Conservation (phyloP, 2,888 invertebrate species). For the Galerucella calmariensis region DNA sequence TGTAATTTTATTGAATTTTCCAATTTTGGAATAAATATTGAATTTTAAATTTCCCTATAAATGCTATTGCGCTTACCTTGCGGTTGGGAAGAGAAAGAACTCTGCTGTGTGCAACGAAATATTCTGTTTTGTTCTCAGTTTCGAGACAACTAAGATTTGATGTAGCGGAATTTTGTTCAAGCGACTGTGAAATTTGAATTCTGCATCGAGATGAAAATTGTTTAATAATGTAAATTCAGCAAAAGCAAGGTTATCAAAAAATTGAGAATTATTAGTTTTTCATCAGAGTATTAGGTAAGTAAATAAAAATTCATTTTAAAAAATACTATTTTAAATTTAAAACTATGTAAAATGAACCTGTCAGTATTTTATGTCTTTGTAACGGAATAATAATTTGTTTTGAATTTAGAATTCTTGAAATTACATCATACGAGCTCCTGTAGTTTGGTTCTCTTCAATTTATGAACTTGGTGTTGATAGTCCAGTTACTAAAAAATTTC, state of each 20-base stretch:
- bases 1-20: no score
- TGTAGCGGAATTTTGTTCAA: neutral
- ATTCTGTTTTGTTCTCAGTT: constrained; percentile 2
- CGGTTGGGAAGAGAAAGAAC: neutral
- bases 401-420: no score
- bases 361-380: no score
- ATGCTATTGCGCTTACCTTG: constrained; percentile 1
- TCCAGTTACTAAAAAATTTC: no score
- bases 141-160: neutral
- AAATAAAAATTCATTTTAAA: no score
- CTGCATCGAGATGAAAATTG: neutral
- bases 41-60: neutral
- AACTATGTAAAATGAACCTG: no score
- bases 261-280: neutral
- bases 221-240: neutral
- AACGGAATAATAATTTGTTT: no score
- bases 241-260: neutral
- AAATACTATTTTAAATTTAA: no score
- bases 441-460: no score
- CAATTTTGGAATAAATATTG: neutral
- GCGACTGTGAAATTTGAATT: neutral
- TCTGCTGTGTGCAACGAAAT: neutral
- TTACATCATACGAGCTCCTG: no score
- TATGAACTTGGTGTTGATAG: no score
- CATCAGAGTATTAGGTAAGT: no score